Conservation (phyloP, 2,888 invertebrate genomes). For the Ochropleura plecta region DNA sequence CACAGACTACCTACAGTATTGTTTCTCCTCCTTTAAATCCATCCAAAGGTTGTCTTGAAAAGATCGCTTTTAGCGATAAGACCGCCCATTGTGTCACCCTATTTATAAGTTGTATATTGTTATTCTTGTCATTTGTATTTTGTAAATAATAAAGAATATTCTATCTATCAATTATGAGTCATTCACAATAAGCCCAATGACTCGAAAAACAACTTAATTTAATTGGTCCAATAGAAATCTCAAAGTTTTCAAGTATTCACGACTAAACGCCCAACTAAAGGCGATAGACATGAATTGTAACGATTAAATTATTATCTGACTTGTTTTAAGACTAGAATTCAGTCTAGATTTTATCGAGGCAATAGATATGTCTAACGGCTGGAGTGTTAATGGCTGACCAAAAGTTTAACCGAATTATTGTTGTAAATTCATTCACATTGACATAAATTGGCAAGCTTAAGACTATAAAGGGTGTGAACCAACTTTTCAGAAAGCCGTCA, state of each 20-base stretch:
- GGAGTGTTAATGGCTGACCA: slow-evolving; percentile 38
- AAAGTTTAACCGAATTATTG: slow-evolving; percentile 7
- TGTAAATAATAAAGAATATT: too few relatives aligned
- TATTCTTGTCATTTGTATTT: too few relatives aligned
- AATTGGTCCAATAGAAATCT: slow-evolving; percentile 18
- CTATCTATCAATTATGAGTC: too few relatives aligned
- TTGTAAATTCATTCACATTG: slow-evolving; percentile 16
- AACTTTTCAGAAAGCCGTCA: too few relatives aligned
- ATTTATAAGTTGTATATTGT: too few relatives aligned
- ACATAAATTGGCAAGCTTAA: not conserved
- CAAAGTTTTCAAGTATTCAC: slow-evolving; percentile 46
- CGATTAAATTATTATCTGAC: slow-evolving; percentile 47
- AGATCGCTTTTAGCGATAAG: too few relatives aligned
- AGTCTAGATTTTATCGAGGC: slow-evolving; percentile 46
- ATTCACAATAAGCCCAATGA: not conserved
- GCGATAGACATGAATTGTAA: slow-evolving; percentile 31
- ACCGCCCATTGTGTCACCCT: too few relatives aligned
- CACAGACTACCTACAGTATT: too few relatives aligned
- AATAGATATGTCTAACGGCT: slow-evolving; percentile 44
- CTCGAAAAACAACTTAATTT: slow-evolving; percentile 1
- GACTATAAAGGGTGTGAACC: not conserved
- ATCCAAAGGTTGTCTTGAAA: too few relatives aligned
- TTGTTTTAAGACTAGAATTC: slow-evolving; percentile 31
- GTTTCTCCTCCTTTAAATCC: too few relatives aligned
- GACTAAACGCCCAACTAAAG: slow-evolving; percentile 12